Evolutionary conservation across 2,113 vertebrate genomes (phyloP), one percentile per base, ranked within the genome.

Genomic region (Deroptyus accipitrinus): DNA sequence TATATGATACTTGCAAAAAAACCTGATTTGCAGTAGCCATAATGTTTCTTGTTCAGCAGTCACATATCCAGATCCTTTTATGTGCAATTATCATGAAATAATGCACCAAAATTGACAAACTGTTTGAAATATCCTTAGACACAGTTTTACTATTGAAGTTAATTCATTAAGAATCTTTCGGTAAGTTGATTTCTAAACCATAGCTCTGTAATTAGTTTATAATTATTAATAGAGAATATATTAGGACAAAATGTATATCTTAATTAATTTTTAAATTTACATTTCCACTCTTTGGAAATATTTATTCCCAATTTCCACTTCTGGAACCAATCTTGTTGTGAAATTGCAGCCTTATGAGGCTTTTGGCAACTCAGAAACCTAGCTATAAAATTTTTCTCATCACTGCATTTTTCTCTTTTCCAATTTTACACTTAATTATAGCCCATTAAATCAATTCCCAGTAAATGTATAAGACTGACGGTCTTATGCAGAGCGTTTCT

Each of bases 401-500:
- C 44, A 66, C 93, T 88, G 84, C 33, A 68, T 94, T 96, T 94
- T 95, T 75, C 62, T 92, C 57, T 74, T 90, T 93, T 94, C 66
- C 74, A 73, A 89, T 96, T 96, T 95, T 94, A 85, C 57, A 86
- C 88, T 96, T 89, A 94, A 97, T 96, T 92, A 85, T 94, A 90
- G 27, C 81, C 55, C 51, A 95, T 95, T 94, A 93, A 91, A 87
- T 90, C 61, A 74, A n/a, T 48, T 13, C 51, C 33, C 19, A 77
- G 35, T 61, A 91, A 95, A 90, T 33, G 33, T 64, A 33, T 63
- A 95, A 89, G 41, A 70, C 11, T 90, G 59, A 72, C 63, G 81
- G 54, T 86, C 59, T 73, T 90, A 74, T 31, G 35, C 22, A 90
- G 87, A 77, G 13, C 3, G 0, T 6, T 48, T 94, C 54, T 90